Conservation (phyloP, 53 echinoderm and acorn worm species). For the Stichopus horrens region DNA sequence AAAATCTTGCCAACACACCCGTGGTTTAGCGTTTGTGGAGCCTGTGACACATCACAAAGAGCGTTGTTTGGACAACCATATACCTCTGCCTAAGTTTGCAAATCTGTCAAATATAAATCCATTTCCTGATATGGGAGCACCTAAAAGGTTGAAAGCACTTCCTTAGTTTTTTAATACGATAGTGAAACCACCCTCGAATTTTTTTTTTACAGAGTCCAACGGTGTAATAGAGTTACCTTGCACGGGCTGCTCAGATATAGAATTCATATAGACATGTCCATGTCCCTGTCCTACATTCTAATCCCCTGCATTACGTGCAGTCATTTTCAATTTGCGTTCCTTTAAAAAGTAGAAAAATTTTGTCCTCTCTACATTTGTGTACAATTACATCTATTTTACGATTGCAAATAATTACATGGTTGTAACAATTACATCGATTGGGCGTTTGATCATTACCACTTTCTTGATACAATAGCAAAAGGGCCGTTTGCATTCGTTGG, state of each 20-base stretch:
- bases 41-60: conserved; percentile 49
- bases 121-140: conserved; percentile 47
- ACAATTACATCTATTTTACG: too few relatives aligned
- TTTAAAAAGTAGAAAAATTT: too few relatives aligned
- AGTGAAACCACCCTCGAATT: conserved; percentile 26
- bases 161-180: conserved; percentile 52
- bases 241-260: conserved; percentile 40
- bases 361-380: too few relatives aligned
- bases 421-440: too few relatives aligned
- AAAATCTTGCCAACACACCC: not conserved
- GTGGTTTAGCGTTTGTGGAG: conserved; percentile 54
- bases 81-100: conserved; percentile 47
- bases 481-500: too few relatives aligned
- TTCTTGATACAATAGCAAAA: too few relatives aligned
- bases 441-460: too few relatives aligned
- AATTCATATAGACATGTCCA: conserved; percentile 40
- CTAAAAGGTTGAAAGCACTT: conserved; percentile 11
- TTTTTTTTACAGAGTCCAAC: conserved; percentile 26
- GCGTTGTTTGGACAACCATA: not conserved
- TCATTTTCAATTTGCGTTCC: too few relatives aligned
- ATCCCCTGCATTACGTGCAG: too few relatives aligned
- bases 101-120: conserved; percentile 46
- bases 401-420: too few relatives aligned
- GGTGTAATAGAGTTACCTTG: conserved; percentile 32
- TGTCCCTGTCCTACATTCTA: too few relatives aligned